Percentiles rank a stretch among this genome's conserved stretches.
Conservation (phyloP, 2,888 invertebrate species). For the Tholera decimalis region DNA sequence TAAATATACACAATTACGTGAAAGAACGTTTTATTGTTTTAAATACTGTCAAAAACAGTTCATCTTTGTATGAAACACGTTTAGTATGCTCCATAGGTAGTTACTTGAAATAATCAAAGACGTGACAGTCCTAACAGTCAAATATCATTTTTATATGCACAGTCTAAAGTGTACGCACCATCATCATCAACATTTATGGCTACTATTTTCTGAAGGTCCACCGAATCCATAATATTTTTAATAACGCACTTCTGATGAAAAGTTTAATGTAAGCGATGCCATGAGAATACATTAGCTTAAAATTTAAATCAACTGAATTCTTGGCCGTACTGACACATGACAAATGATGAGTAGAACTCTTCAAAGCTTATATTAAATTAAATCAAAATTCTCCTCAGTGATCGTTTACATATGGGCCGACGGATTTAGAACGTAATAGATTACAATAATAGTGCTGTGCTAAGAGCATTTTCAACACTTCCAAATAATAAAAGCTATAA, state of each 20-base stretch:
- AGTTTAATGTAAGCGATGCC: conserved; percentile 45
- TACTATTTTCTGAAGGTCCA: conserved; percentile 49
- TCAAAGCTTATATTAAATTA: conserved; percentile 52
- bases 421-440: conserved; percentile 61
- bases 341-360: conserved; percentile 44
- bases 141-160: conserved; percentile 40
- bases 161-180: conserved; percentile 17
- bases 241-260: conserved; percentile 52
- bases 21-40: conserved; percentile 5
- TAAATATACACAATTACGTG: conserved; percentile 11
- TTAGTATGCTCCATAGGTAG: conserved; percentile 22
- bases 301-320: conserved; percentile 55
- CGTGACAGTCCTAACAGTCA: conserved; percentile 9
- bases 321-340: conserved; percentile 47
- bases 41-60: conserved; percentile 19
- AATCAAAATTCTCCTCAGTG: conserved; percentile 49
- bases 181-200: conserved; percentile 46
- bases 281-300: conserved; percentile 54
- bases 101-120: conserved; percentile 24
- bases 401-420: conserved; percentile 52
- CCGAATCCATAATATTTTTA: conserved; percentile 45
- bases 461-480: conserved; percentile 65
- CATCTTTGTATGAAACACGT: conserved; percentile 13
- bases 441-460: conserved; percentile 57
- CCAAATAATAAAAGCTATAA: conserved; percentile 63